A percentile compares a stretch with the other conserved stretches of the same genome.
Evolutionary conservation across 2,113 vertebrate genomes (phyloP).

Genomic region (Rhinoderma darwinii): DNA sequence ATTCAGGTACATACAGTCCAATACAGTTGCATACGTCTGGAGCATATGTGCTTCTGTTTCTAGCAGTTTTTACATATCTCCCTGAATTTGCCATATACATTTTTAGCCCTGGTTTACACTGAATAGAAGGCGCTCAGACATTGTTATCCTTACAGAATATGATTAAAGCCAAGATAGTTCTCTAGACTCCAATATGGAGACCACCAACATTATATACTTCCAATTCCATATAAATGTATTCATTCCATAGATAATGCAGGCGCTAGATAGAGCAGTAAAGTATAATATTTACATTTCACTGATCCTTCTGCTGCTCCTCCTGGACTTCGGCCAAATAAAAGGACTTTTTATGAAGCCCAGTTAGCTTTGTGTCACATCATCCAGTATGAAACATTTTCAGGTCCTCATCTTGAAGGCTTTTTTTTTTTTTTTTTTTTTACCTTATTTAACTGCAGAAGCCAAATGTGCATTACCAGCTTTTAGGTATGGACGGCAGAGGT

Average conservation of each 20-base stretch:
- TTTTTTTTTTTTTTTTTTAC: too few relatives aligned
- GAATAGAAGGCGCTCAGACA: neutral
- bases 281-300: slow-evolving; percentile 23
- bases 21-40: too few relatives aligned
- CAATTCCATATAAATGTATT: neutral
- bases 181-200: neutral
- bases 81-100: neutral
- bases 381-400: neutral
- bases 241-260: slow-evolving; percentile 21
- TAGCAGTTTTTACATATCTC: neutral
- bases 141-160: neutral
- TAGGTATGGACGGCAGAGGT: too few relatives aligned
- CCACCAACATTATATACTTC: neutral
- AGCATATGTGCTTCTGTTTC: too few relatives aligned
- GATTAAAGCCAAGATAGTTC: neutral
- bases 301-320: neutral
- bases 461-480: neutral
- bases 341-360: neutral
- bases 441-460: too few relatives aligned
- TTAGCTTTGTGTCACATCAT: neutral
- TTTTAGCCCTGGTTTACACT: neutral
- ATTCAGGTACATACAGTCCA: too few relatives aligned
- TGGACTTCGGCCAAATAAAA: neutral
- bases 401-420: neutral
- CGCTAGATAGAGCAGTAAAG: neutral